These are phyloP conservation scores for Branchinecta lindahli DNA, from an alignment of 1,140 invertebrate species.

Conservation along the genomic window DNA sequence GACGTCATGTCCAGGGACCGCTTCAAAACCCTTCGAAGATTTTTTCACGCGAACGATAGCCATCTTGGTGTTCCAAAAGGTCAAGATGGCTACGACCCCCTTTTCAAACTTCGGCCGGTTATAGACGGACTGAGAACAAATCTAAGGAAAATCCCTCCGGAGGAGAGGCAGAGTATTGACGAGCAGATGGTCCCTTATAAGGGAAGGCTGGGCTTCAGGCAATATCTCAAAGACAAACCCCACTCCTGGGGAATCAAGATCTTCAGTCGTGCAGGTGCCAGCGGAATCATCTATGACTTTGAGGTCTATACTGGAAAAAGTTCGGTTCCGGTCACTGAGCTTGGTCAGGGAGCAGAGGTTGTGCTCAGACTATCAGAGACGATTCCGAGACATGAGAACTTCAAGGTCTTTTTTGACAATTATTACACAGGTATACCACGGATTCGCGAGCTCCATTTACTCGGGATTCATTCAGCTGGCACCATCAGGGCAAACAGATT, in stretches of 20 bases:
- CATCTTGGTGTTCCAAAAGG: no score
- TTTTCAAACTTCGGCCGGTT: no score
- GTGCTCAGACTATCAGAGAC: conserved; percentile 24
- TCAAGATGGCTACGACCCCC: no score
- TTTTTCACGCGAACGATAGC: no score
- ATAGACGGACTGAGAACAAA: conserved; percentile 9
- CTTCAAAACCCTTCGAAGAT: no score
- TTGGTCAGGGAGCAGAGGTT: conserved; percentile 27
- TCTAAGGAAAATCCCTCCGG: conserved; percentile 25
- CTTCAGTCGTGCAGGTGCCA: conserved; percentile 24
- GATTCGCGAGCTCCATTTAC: conserved; percentile 17
- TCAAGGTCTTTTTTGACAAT: conserved; percentile 30
- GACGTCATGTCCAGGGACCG: no score
- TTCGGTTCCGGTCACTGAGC: conserved; percentile 26
- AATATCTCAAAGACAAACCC: conserved; percentile 22
- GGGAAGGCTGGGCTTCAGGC: conserved; percentile 26
- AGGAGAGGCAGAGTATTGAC: conserved; percentile 16
- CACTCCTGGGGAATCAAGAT: conserved; percentile 23
- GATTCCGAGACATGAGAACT: conserved; percentile 26
- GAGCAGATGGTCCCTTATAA: conserved; percentile 25
- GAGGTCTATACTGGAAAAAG: conserved; percentile 26
- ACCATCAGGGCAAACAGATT: conserved; percentile 12
- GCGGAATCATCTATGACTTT: conserved; percentile 31
- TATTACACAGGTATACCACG: conserved; percentile 17
- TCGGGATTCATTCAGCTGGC: conserved; percentile 12